phyloP scores from a whole-genome alignment of 2,113 vertebrate genomes.

The Danio rerio region DNA sequence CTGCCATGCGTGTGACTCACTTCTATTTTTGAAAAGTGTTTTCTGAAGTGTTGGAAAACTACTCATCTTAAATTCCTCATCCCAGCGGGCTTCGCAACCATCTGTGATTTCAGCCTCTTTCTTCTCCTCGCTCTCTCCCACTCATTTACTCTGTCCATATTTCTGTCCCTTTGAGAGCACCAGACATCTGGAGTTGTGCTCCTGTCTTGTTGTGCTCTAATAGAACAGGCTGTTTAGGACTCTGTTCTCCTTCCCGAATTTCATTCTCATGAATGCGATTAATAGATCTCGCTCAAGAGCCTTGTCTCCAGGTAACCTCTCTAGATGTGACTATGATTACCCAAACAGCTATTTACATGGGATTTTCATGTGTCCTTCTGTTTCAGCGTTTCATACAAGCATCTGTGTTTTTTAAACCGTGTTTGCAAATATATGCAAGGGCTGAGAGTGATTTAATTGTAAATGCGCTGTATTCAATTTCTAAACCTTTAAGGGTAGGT shows the following conservation, averaged over 20 bases:
- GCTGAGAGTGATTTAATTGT: not conserved
- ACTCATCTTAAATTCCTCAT: conserved; percentile 40
- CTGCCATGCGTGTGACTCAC: conserved; percentile 15
- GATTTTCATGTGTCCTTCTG: not conserved
- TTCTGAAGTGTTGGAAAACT: conserved; percentile 42
- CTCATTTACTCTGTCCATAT: conserved; percentile 25
- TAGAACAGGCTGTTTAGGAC: conserved; percentile 39
- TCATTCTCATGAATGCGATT: conserved; percentile 32
- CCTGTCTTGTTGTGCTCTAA: conserved; percentile 31
- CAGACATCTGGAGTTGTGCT: conserved; percentile 42
- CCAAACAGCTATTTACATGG: conserved; percentile 24
- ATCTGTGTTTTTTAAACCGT: not conserved
- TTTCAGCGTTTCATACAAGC: not conserved
- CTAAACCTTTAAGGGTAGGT: no score
- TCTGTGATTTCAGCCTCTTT: conserved; percentile 41
- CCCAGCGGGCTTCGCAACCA: conserved; percentile 36
- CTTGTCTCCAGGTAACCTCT: conserved; percentile 21
- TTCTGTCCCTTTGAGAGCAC: conserved; percentile 13
- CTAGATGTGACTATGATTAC: conserved; percentile 20
- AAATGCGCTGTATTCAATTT: no score
- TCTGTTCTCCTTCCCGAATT: conserved; percentile 29
- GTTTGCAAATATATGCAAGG: not conserved
- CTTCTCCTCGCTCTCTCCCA: conserved; percentile 17
- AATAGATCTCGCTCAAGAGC: conserved; percentile 13
- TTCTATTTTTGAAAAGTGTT: conserved; percentile 29